Evolutionary conservation across 2,113 vertebrate species (phyloP), one percentile per base, ranked within the genome.

Genomic region (Craseonycteris thonglongyai): DNA sequence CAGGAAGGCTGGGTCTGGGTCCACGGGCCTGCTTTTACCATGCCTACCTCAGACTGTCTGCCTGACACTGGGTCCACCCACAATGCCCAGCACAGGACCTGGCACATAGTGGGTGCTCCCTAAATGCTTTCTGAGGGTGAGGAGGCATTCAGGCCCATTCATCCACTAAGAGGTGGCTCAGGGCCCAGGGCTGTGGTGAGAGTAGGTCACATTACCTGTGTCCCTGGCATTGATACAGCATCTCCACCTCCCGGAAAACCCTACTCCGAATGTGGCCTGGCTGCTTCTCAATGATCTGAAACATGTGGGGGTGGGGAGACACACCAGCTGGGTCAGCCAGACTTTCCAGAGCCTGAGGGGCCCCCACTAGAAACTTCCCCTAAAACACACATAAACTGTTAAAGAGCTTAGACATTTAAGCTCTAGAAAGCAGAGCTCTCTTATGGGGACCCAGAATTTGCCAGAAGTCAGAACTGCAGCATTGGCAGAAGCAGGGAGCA

Each of bases 201-300:
- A 66, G 65, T 12, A 1, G 66, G 68, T 76, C 61, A 35, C 30
- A 10, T 96, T 98, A 99, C 99, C 99, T 99, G 98, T 99, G 99
- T n/a, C 99, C 99, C 98, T 99, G 99, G 98, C 99, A 99, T 98
- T 99, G 99, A 71, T 99, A 99, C n/a, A 99, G 98, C 99, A 99
- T 99, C 98, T 99, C 99, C 96, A 99, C 99, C 97, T 99, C 99
- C 26, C 99, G 98, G 97, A 99, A 99, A 65, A 99, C 99, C 45
- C 99, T 97, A 87, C 98, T 99, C 84, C 99, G 99, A 97, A 99
- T 99, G 97, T 99, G 99, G 61, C 99, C 99, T 5, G 99, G 99
- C 96, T 99, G 97, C 96, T 99, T 99, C 98, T 99, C 99, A 0
- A 99, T 99, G 97, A 99, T 99, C 99, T 99, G 98, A 7, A 98